Evolutionary conservation across 2,113 vertebrate species (phyloP).

Genomic region (Toxotes jaculatrix): DNA sequence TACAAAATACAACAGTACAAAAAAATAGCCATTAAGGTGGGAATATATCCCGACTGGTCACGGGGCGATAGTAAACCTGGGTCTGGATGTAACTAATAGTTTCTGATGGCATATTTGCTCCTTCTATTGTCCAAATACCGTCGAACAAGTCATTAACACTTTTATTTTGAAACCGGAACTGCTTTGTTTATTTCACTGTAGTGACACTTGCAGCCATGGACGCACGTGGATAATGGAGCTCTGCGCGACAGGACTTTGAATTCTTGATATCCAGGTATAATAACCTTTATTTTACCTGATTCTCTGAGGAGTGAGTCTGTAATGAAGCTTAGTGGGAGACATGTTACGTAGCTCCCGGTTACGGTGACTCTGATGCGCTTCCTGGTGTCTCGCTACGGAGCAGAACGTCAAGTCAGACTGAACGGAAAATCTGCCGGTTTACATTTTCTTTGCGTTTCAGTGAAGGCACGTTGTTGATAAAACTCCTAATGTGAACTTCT

Average conservation of each 20-base stretch:
- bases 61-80: too few species aligned
- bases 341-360: neutral
- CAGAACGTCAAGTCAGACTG: neutral
- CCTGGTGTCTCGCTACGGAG: neutral
- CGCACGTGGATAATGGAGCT: slow-evolving; percentile 38
- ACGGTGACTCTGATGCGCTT: neutral
- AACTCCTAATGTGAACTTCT: neutral
- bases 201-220: rapidly evolving
- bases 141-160: rapidly evolving
- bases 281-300: rapidly evolving
- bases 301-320: rapidly evolving
- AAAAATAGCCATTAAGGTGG: neutral
- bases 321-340: neutral
- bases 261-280: neutral
- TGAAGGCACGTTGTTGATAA: neutral
- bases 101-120: neutral
- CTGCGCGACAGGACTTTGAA: neutral
- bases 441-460: too few species aligned
- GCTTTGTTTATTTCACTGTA: rapidly evolving
- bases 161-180: slow-evolving; percentile 52
- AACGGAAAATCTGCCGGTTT: neutral
- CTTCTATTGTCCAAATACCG: neutral
- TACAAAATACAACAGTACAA: neutral
- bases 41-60: neutral
- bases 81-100: neutral